A percentile compares a stretch with the other conserved stretches of the same genome.
phyloP scores from a whole-genome alignment of 2,797 vertebrate species.

The Hyperoplus lanceolatus region DNA sequence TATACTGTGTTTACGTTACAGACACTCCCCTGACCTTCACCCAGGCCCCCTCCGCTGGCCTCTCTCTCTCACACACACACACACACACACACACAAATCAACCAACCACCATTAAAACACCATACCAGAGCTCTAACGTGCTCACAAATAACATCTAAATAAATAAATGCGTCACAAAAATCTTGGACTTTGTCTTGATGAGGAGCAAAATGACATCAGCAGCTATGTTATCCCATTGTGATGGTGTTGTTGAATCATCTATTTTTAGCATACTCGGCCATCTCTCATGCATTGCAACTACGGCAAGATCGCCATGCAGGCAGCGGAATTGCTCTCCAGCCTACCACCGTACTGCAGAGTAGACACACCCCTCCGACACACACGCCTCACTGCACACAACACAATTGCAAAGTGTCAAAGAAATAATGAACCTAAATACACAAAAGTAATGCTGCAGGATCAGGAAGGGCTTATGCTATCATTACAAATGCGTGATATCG shows the following conservation, averaged over 20 bases:
- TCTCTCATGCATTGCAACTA: conserved; percentile 64
- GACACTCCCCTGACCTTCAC: conserved; percentile 81
- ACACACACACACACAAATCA: conserved; percentile 4
- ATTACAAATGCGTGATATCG: conserved; percentile 16
- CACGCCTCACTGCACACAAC: conserved; percentile 75
- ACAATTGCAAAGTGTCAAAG: conserved; percentile 60
- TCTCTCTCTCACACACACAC: conserved; percentile 27
- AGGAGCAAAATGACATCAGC: background rate
- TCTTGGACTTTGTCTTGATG: background rate
- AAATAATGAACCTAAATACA: conserved; percentile 14
- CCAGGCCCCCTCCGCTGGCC: conserved; percentile 49
- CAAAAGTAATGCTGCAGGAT: background rate
- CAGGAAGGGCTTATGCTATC: rapidly evolving
- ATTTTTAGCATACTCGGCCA: conserved; percentile 37
- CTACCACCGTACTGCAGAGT: conserved; percentile 81
- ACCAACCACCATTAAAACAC: conserved; percentile 22
- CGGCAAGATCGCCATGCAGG: conserved; percentile 68
- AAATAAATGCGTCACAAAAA: background rate
- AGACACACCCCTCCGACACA: conserved; percentile 81
- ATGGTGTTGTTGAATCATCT: conserved; percentile 30
- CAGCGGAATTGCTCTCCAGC: conserved; percentile 67
- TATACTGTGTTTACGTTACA: conserved; percentile 77
- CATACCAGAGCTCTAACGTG: conserved; percentile 43
- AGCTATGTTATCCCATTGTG: background rate
- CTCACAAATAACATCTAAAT: conserved; percentile 19